phyloP scores from a whole-genome alignment of 2,113 vertebrate genomes.

The Actenoides hombroni region DNA sequence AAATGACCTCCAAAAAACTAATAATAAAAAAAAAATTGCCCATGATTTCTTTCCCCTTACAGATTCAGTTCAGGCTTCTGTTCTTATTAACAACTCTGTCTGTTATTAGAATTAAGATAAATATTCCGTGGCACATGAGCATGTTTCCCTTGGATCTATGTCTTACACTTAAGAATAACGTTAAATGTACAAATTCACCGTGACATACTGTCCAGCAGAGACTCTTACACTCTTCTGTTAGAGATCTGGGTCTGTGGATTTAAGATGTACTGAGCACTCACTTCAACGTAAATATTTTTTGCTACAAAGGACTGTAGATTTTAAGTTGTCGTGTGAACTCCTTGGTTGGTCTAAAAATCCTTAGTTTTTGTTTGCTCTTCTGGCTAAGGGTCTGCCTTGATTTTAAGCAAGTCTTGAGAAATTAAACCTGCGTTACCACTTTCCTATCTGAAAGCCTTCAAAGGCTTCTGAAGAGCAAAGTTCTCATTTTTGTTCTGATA shows the following conservation, averaged over 20 bases:
- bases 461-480: neutral
- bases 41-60: neutral
- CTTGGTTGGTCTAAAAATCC: neutral
- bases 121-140: neutral
- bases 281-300: neutral
- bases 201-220: neutral
- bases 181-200: neutral
- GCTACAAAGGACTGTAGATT: neutral
- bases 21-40: neutral
- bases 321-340: neutral
- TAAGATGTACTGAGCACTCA: neutral
- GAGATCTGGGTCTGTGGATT: neutral
- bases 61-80: neutral
- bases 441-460: neutral
- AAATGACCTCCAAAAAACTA: neutral
- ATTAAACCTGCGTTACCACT: neutral
- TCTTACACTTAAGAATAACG: neutral
- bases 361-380: neutral
- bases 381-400: neutral
- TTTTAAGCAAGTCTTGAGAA: neutral
- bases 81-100: neutral
- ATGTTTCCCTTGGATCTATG: neutral
- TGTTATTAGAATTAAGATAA: neutral
- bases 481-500: neutral
- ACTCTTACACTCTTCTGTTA: neutral